These are phyloP conservation scores for Galaxias olidus DNA, from an alignment of 2,797 vertebrate species.

Conservation along the genomic window DNA sequence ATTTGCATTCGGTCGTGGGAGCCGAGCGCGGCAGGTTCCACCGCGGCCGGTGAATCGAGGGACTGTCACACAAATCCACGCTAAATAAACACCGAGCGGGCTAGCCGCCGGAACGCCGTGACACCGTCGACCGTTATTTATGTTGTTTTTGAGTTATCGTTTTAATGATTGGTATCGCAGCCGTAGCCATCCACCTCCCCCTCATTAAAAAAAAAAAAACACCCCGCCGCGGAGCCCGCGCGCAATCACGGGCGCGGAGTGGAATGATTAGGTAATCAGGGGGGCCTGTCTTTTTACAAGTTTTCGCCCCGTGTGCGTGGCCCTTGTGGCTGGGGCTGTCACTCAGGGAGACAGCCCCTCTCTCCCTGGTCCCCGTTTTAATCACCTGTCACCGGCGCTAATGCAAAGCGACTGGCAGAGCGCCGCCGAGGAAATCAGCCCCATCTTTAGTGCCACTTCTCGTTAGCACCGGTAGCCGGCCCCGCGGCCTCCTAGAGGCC, in stretches of 20 bases:
- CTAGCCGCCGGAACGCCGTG: no score
- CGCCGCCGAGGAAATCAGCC: constrained; percentile 68
- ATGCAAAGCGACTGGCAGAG: constrained; percentile 65
- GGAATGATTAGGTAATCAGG: constrained; percentile 56
- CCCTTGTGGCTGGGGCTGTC: constrained; percentile 57
- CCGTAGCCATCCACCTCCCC: constrained; percentile 49
- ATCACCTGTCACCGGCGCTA: constrained; percentile 64
- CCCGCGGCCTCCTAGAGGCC: not conserved
- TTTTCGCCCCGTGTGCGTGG: constrained; percentile 51
- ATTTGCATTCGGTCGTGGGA: no score
- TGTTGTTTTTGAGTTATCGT: no score
- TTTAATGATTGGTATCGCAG: no score
- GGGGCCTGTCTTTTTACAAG: constrained; percentile 50
- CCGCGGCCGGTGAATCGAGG: no score
- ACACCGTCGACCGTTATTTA: no score
- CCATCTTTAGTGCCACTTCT: constrained; percentile 73
- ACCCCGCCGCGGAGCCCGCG: constrained; percentile 48
- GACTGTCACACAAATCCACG: no score
- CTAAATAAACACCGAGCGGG: no score
- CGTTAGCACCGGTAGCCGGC: constrained; percentile 48
- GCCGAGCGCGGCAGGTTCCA: no score
- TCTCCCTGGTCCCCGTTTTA: constrained; percentile 38
- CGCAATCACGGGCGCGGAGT: constrained; percentile 48
- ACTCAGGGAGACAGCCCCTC: constrained; percentile 56
- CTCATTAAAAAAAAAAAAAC: constrained; percentile 61